Conservation (phyloP, 2,888 invertebrate genomes). For the Dendrolimus houi region DNA sequence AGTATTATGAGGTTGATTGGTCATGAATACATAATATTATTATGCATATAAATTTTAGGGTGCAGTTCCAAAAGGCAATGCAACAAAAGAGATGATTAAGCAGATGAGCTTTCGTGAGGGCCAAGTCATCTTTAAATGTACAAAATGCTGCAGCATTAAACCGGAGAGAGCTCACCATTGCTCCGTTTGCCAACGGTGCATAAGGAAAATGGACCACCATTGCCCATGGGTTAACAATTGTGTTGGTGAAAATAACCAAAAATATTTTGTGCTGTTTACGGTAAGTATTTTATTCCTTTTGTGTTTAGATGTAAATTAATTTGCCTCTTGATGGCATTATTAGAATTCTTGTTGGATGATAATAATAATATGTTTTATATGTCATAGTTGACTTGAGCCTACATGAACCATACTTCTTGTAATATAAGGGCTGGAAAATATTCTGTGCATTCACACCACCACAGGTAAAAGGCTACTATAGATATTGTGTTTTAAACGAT, state of each 20-base stretch:
- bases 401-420: too few species aligned
- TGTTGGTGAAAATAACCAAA: slow-evolving; percentile 99
- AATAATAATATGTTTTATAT: too few species aligned
- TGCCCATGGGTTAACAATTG: slow-evolving; percentile 99
- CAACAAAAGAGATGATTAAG: slow-evolving; percentile 96
- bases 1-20: too few species aligned
- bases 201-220: slow-evolving; percentile 80
- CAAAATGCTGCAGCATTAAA: slow-evolving; percentile 97
- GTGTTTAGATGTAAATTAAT: too few species aligned
- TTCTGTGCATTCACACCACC: too few species aligned
- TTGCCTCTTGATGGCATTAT: too few species aligned
- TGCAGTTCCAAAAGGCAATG: slow-evolving; percentile 96
- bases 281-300: slow-evolving; percentile 75
- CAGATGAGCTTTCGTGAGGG: slow-evolving; percentile 95
- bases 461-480: too few species aligned
- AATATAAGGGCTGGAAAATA: too few species aligned
- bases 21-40: not conserved
- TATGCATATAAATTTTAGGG: slow-evolving; percentile 66
- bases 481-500: too few species aligned
- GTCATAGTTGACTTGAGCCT: too few species aligned
- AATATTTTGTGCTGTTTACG: slow-evolving; percentile 98
- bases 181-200: slow-evolving; percentile 92
- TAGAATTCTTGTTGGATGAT: too few species aligned
- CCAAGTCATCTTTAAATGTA: slow-evolving; percentile 95
- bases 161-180: slow-evolving; percentile 98